Base-by-base conservation (phyloP, 2,797 vertebrate genomes). In the Helicolenus hilgendorfi region DNA sequence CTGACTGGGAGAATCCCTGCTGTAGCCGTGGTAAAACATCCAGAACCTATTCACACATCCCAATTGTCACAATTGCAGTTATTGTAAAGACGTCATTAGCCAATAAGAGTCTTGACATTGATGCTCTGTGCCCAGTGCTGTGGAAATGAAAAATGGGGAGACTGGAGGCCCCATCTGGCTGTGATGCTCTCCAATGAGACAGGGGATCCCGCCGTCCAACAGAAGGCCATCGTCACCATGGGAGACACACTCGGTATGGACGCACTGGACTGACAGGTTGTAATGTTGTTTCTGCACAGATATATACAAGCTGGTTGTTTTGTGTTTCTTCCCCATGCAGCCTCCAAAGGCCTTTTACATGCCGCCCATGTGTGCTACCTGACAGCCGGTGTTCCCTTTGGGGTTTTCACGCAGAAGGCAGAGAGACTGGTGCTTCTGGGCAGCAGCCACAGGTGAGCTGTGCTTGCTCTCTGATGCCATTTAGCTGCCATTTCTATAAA, bases 291-390 rank as follows among this genome's bases (percentile, higher is more conserved):
- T 60, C n/a, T 65, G 26, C n/a, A 3, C 33, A 27, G 29, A 73
- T 20, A 11, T 27, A 6, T 20, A 7, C 13, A 1, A 77, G 41
- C 68, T 83, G 79, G 81, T 27, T 64, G 18, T 64, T 58, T 58
- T 81, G 22, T 38, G 29, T 62, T 38, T 74, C 67, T 73, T 72
- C 14, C 13, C 36, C 1, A 0, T 72, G 58, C 94, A 99, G 98
- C 98, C 83, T 98, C 97, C 77, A 98, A 95, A 92, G 98, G 98
- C 58, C 96, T 98, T 18, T 74, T 97, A 0, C 97, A 98, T 84
- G 98, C 98, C 0, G 97, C 98, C 88, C 98, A 99, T 62, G 97
- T 99, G 95, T 99, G 98, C 96, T 99, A 99, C 94, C 96, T 99
- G 93, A 96, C 97, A 84, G 98, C 97, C 56, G 89, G 94, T 0